Conservation (phyloP, 2,113 vertebrate species). For the Gymnorhina tibicen region DNA sequence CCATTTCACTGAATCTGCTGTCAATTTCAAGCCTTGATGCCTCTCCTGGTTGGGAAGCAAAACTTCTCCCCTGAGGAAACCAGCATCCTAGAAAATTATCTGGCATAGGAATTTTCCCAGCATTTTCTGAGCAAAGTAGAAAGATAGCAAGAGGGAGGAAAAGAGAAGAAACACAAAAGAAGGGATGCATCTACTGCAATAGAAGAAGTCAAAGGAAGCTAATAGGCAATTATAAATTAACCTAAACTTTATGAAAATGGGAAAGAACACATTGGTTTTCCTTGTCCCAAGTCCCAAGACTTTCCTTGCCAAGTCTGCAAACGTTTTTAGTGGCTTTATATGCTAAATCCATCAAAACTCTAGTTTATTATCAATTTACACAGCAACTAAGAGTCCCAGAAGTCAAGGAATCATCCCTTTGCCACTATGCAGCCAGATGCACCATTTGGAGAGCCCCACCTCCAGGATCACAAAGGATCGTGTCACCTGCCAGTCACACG, state of each 20-base stretch:
- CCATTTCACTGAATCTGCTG: neutral
- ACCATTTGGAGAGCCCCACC: neutral
- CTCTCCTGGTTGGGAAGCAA: accelerated
- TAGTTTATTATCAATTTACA: neutral
- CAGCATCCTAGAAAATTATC: neutral
- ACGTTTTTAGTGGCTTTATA: neutral
- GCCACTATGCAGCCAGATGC: neutral
- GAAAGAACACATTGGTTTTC: neutral
- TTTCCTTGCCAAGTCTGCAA: neutral
- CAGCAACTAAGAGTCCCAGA: neutral
- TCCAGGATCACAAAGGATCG: neutral
- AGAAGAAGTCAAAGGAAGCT: neutral
- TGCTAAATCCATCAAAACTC: neutral
- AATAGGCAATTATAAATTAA: neutral
- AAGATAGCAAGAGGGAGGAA: neutral
- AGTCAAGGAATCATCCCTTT: neutral
- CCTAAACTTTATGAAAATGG: neutral
- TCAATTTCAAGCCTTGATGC: neutral
- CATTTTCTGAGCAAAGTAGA: neutral
- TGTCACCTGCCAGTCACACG: neutral
- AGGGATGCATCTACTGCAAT: neutral
- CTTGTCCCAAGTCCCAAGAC: too few species aligned
- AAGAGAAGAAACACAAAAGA: neutral
- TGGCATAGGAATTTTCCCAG: neutral
- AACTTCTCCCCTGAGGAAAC: neutral